Evolutionary conservation across 1,140 invertebrate genomes (phyloP).

Genomic region (Dryas iulia): DNA sequence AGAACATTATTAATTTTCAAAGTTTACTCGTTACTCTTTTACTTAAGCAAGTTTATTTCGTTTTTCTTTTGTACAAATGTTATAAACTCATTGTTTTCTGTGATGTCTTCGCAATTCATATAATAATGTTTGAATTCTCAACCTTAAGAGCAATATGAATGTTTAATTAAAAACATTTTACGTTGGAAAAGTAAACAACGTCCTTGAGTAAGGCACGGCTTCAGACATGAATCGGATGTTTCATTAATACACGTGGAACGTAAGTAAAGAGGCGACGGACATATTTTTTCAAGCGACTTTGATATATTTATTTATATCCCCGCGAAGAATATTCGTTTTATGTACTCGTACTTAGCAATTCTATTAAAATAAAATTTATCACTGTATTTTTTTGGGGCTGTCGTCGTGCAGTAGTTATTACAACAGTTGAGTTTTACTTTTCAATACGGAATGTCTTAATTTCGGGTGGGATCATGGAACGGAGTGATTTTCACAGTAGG

Average conservation of each 20-base stretch:
- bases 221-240: not conserved
- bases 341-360: not conserved
- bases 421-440: no score
- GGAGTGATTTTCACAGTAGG: no score
- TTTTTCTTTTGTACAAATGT: not conserved
- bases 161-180: slow-evolving; percentile 14
- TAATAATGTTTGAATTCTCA: not conserved
- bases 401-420: no score
- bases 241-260: slow-evolving; percentile 5
- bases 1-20: not conserved
- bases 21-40: not conserved
- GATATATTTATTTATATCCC: not conserved
- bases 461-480: no score
- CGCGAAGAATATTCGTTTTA: not conserved
- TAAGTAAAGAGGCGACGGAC: not conserved
- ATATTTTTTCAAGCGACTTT: not conserved
- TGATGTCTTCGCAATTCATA: not conserved
- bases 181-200: slow-evolving; percentile 5
- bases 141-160: not conserved
- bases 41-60: not conserved
- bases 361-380: not conserved
- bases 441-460: no score
- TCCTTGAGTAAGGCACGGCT: slow-evolving; percentile 3
- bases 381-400: not conserved
- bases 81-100: not conserved